Percentiles rank a stretch among this genome's conserved stretches.
These are phyloP conservation scores for Erythrocebus patas DNA, from an alignment of 2,113 vertebrate species.

Conservation along the genomic window DNA sequence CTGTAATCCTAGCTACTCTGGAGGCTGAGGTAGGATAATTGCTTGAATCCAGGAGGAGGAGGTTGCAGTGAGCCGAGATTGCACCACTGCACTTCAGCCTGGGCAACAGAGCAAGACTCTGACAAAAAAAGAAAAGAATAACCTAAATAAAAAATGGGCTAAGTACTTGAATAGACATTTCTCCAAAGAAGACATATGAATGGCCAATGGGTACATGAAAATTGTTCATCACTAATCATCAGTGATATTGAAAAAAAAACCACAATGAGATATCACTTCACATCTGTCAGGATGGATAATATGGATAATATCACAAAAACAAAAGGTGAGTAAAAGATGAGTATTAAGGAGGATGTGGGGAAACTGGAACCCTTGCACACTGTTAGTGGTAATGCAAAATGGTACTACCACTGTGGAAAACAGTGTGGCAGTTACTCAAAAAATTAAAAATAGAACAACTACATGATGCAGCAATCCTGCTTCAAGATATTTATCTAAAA, in stretches of 20 bases:
- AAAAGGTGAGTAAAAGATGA: not conserved
- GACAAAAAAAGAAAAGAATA: not conserved
- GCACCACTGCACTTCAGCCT: too few relatives aligned
- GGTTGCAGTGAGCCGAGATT: too few relatives aligned
- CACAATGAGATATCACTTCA: not conserved
- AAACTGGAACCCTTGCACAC: not conserved
- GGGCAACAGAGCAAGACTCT: too few relatives aligned
- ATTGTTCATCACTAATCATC: not conserved
- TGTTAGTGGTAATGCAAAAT: not conserved
- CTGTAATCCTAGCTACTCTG: too few relatives aligned
- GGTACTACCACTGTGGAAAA: not conserved
- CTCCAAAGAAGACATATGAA: not conserved
- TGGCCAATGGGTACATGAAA: not conserved
- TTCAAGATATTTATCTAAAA: not conserved
- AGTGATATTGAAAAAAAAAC: not conserved
- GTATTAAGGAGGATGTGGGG: not conserved
- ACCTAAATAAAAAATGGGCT: not conserved
- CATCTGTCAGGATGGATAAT: not conserved
- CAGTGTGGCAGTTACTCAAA: not conserved
- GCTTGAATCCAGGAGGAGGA: too few relatives aligned
- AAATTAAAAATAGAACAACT: not conserved
- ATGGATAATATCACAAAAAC: not conserved
- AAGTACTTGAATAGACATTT: not conserved
- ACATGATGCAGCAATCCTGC: not conserved
- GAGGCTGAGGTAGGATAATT: too few relatives aligned